Evolutionary conservation across 1,140 invertebrate species (phyloP).

Genomic region (Cydia strobilella): DNA sequence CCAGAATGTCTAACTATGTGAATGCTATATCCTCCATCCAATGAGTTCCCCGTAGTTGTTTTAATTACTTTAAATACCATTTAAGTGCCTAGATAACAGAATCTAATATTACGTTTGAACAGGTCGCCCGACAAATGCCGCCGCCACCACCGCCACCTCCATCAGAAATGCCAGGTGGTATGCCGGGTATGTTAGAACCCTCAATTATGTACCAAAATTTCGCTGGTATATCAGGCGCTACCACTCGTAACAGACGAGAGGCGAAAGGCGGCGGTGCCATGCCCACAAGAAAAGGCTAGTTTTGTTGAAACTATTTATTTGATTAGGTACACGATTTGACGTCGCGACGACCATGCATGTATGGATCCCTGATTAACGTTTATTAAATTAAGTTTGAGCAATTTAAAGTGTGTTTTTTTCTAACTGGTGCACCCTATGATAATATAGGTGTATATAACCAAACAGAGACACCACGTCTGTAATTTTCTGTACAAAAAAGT

Average conservation of each 20-base stretch:
- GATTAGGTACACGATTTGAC: background rate
- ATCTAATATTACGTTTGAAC: conserved; percentile 12
- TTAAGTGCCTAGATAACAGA: background rate
- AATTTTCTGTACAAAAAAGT: too few species aligned
- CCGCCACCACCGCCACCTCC: conserved; percentile 41
- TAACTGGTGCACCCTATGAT: background rate
- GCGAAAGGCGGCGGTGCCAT: conserved; percentile 69
- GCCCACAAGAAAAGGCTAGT: conserved; percentile 69
- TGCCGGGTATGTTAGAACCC: background rate
- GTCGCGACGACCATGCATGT: background rate
- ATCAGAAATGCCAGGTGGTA: background rate
- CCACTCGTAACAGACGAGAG: conserved; percentile 54
- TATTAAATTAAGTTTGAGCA: background rate
- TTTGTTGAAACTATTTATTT: conserved; percentile 38
- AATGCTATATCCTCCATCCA: too few species aligned
- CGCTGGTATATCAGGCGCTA: conserved; percentile 31
- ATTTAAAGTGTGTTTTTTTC: background rate
- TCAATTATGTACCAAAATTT: conserved; percentile 17
- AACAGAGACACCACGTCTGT: too few species aligned
- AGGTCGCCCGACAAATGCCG: conserved; percentile 55
- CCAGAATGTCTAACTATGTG: too few species aligned
- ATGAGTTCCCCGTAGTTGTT: too few species aligned
- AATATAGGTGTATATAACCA: too few species aligned
- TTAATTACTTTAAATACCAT: too few species aligned
- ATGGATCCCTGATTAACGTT: background rate